Percentiles rank a stretch among this genome's conserved stretches.
Evolutionary conservation across 1,140 invertebrate genomes (phyloP).

Genomic region (Cyclargus thomasi): DNA sequence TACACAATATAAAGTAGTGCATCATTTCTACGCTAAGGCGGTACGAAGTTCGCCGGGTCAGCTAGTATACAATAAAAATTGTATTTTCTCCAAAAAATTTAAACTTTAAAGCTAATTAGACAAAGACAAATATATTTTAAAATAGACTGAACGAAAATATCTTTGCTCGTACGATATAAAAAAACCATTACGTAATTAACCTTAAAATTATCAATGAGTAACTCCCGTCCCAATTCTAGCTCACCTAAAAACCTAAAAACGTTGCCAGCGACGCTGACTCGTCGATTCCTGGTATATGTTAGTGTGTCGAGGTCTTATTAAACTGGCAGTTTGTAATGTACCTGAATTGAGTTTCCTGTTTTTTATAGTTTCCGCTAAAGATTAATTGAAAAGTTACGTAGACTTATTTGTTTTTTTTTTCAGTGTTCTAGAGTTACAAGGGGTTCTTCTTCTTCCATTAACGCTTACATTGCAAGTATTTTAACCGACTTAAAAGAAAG

Average conservation of each 20-base stretch:
- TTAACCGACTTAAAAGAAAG: too few species aligned
- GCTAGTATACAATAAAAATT: too few species aligned
- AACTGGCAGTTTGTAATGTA: background rate
- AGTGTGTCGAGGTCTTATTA: background rate
- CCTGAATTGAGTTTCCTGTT: background rate
- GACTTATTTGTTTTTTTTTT: background rate
- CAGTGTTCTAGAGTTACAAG: too few species aligned
- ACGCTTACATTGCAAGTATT: too few species aligned
- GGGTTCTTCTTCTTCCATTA: too few species aligned
- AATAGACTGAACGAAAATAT: background rate
- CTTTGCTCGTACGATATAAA: background rate
- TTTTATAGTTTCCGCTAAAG: background rate
- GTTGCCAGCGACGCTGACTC: background rate
- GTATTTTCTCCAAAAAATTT: too few species aligned
- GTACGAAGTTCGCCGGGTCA: too few species aligned
- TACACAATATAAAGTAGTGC: too few species aligned
- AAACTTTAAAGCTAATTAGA: too few species aligned
- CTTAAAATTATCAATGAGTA: constrained; percentile 3
- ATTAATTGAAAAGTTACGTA: constrained; percentile 1
- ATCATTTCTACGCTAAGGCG: too few species aligned
- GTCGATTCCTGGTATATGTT: background rate
- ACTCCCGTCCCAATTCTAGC: background rate
- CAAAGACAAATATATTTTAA: background rate
- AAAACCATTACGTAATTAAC: background rate
- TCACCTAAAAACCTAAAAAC: constrained; percentile 3